Conservation (phyloP, 2,113 vertebrate species). For the Pongo abelii region DNA sequence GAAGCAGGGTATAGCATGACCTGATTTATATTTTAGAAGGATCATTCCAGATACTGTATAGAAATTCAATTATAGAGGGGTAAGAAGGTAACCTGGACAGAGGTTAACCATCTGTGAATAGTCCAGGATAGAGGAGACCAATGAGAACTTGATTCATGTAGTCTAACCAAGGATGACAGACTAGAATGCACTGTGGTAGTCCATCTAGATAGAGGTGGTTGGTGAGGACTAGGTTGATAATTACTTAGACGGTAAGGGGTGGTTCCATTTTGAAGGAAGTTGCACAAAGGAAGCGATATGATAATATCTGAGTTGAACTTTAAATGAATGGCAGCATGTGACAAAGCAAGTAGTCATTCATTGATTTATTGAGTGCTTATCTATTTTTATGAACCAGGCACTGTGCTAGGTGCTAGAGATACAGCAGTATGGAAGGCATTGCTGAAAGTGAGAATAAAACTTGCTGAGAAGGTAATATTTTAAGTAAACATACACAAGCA, state of each 20-base stretch:
- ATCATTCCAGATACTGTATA: background rate
- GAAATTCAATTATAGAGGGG: background rate
- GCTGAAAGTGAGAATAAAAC: background rate
- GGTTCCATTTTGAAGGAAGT: background rate
- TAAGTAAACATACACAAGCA: slow-evolving; percentile 15
- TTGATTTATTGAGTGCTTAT: background rate
- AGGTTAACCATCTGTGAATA: background rate
- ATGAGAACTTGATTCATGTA: background rate
- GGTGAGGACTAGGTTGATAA: background rate
- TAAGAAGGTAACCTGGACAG: background rate
- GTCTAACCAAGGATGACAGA: background rate
- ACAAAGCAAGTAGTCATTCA: background rate
- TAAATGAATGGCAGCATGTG: background rate
- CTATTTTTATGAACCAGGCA: background rate
- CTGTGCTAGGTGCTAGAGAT: background rate
- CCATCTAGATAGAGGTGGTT: background rate
- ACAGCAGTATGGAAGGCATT: accelerated
- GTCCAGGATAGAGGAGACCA: background rate
- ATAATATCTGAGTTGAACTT: background rate
- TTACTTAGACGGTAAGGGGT: background rate
- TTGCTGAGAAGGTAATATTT: background rate
- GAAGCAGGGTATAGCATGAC: background rate
- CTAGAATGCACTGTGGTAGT: background rate
- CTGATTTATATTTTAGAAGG: background rate
- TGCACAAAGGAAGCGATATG: background rate